These are phyloP conservation scores for Pycnonotus jocosus DNA, from an alignment of 2,113 vertebrate genomes.

Conservation along the genomic window DNA sequence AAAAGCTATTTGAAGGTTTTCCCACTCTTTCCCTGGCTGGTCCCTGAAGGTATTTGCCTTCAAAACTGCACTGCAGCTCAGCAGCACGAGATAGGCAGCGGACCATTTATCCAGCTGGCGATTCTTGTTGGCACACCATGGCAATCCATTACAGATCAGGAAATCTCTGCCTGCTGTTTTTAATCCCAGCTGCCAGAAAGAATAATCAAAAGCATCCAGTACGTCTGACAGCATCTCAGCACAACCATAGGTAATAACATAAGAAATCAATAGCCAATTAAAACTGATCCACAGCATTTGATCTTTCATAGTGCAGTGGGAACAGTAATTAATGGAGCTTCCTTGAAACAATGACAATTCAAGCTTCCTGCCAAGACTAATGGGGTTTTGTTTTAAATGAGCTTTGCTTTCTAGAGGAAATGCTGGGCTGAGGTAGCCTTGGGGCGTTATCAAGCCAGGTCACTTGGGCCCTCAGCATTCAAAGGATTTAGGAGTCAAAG, in stretches of 20 bases:
- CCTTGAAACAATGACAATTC: conserved; percentile 39
- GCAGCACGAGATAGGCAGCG: conserved; percentile 1
- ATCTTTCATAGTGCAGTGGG: conserved; percentile 55
- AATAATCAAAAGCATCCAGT: conserved; percentile 57
- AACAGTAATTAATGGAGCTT: conserved; percentile 57
- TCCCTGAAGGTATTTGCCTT: conserved; percentile 3
- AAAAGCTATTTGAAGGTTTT: neutral
- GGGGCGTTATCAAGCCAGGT: neutral
- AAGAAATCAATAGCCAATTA: conserved; percentile 70
- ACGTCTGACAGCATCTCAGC: conserved; percentile 14
- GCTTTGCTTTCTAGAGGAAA: neutral
- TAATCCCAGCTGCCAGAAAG: conserved; percentile 54
- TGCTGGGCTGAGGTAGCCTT: neutral
- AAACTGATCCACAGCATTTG: conserved; percentile 56
- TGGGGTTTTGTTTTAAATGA: conserved; percentile 25
- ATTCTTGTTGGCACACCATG: conserved; percentile 22
- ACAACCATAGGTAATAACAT: conserved; percentile 55
- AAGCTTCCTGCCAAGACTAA: conserved; percentile 44
- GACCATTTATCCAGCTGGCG: conserved; percentile 40
- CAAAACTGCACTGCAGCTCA: neutral
- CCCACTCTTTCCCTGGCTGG: neutral
- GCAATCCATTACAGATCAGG: conserved; percentile 50
- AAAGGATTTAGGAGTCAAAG: neutral
- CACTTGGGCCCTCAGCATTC: neutral
- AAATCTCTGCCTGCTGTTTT: conserved; percentile 43